phyloP scores from a whole-genome alignment of 2,888 invertebrate species.

The Agriopis leucophaearia region DNA sequence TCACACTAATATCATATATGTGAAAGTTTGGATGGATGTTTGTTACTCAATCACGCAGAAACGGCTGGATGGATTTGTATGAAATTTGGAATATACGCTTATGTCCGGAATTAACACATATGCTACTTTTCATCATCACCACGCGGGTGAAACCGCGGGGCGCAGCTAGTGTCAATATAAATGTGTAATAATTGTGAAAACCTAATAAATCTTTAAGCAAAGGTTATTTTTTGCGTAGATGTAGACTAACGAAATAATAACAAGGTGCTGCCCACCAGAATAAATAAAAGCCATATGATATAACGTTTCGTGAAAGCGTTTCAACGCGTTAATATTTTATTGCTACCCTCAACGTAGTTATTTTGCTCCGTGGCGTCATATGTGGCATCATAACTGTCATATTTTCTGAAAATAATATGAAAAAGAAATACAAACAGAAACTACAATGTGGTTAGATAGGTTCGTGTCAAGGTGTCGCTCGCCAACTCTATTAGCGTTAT shows the following conservation, averaged over 20 bases:
- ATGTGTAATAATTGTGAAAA: too few relatives aligned
- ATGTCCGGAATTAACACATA: too few relatives aligned
- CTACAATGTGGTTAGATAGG: slow-evolving; percentile 3
- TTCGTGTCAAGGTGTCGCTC: slow-evolving; percentile 20
- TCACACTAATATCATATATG: too few relatives aligned
- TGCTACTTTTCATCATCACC: too few relatives aligned
- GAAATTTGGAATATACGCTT: too few relatives aligned
- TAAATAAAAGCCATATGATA: slow-evolving; percentile 15
- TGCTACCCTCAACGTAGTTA: slow-evolving; percentile 5
- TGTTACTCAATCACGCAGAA: too few relatives aligned
- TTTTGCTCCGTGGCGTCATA: slow-evolving; percentile 11
- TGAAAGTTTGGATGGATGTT: too few relatives aligned
- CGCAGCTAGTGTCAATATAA: too few relatives aligned
- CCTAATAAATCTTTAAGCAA: background rate
- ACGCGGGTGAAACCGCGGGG: too few relatives aligned
- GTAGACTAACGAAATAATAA: slow-evolving; percentile 4
- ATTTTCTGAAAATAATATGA: slow-evolving; percentile 20
- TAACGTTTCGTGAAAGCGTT: slow-evolving; percentile 9
- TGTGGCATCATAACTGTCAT: slow-evolving; percentile 23
- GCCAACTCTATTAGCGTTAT: slow-evolving; percentile 17
- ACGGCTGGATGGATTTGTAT: too few relatives aligned
- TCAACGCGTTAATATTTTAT: slow-evolving; percentile 21
- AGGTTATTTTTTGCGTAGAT: slow-evolving; percentile 1
- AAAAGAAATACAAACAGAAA: slow-evolving; percentile 19
- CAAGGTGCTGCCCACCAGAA: slow-evolving; percentile 14